Conservation (phyloP, 30 jellyfish, hydroid and myxozoan species). For the Sanderia malayensis region DNA sequence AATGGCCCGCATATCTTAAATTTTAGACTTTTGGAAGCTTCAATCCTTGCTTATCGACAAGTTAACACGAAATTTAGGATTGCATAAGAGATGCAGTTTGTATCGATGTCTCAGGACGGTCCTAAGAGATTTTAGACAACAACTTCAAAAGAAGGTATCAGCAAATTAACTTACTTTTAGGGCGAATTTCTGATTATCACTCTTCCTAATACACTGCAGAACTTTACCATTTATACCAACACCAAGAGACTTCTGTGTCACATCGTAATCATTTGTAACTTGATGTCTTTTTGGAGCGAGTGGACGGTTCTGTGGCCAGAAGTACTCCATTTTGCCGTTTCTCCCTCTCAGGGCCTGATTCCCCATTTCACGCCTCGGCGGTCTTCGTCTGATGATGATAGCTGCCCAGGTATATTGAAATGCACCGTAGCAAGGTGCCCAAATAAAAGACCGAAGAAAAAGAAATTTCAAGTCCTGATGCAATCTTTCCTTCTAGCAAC, state of each 20-base stretch:
- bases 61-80: too few relatives aligned
- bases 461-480: too few relatives aligned
- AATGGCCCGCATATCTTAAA: too few relatives aligned
- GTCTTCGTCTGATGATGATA: not conserved
- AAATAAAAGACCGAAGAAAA: too few relatives aligned
- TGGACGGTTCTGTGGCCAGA: conserved; percentile 98
- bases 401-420: not conserved
- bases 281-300: conserved; percentile 69
- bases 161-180: conserved; percentile 61
- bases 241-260: conserved; percentile 85
- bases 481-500: too few relatives aligned
- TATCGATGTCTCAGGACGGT: too few relatives aligned
- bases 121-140: too few relatives aligned
- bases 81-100: too few relatives aligned
- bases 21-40: too few relatives aligned
- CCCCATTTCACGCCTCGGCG: conserved; percentile 48
- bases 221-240: conserved; percentile 97
- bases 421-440: not conserved
- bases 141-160: not conserved
- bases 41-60: too few relatives aligned
- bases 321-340: conserved; percentile 62
- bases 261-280: conserved; percentile 71
- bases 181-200: conserved; percentile 79
- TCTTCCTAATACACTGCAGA: conserved; percentile 77
- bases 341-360: conserved; percentile 41